Evolutionary conservation across 2,797 vertebrate genomes (phyloP).

Genomic region (Scleropages formosus): DNA sequence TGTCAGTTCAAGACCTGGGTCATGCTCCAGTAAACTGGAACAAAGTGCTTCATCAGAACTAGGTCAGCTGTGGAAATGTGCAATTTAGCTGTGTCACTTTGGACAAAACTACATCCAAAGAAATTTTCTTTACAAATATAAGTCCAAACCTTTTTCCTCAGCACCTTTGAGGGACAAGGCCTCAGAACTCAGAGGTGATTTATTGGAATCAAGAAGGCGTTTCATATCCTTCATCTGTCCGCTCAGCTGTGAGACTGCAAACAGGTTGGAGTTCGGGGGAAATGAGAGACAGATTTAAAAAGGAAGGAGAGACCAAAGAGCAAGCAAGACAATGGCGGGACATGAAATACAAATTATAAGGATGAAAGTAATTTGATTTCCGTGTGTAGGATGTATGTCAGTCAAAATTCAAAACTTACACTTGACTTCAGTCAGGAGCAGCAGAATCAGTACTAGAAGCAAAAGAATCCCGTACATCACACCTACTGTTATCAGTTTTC

Average conservation of each 20-base stretch:
- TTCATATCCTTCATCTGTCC: background rate
- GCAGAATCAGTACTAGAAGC: background rate
- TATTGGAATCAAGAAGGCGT: background rate
- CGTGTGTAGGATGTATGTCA: too few species aligned
- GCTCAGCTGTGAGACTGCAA: background rate
- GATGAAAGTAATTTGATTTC: too few species aligned
- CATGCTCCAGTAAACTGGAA: too few species aligned
- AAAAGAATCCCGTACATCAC: background rate
- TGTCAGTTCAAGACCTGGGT: too few species aligned
- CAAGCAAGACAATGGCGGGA: too few species aligned
- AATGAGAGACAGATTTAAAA: background rate
- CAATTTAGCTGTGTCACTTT: too few species aligned
- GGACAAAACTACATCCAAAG: too few species aligned
- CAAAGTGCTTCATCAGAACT: too few species aligned
- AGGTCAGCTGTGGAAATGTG: too few species aligned
- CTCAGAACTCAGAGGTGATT: background rate
- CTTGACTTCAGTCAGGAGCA: background rate
- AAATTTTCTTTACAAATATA: too few species aligned
- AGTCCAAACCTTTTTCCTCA: background rate
- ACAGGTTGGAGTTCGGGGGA: background rate
- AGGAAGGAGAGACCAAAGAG: too few species aligned
- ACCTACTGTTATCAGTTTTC: background rate
- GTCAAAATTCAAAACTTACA: background rate
- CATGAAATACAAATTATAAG: too few species aligned
- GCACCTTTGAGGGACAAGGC: background rate